These are phyloP conservation scores for Cheilosia impressa DNA, from an alignment of 2,888 invertebrate species.

Conservation along the genomic window DNA sequence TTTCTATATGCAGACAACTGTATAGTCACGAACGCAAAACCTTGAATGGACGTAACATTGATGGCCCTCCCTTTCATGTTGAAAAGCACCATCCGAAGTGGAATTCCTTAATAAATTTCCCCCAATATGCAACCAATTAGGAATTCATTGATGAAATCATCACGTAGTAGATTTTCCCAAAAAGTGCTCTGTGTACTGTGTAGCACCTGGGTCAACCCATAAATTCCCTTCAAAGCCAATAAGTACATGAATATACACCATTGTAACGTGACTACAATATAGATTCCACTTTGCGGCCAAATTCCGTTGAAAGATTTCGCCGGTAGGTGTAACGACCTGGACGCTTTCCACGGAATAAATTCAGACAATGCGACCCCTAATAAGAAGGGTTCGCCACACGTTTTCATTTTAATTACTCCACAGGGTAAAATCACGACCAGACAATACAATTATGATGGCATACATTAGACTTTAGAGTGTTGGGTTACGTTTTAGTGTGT, in stretches of 20 bases:
- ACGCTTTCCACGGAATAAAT: slow-evolving; percentile 10
- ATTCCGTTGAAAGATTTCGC: slow-evolving; percentile 17
- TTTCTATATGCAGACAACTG: not conserved
- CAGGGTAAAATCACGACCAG: slow-evolving; percentile 57
- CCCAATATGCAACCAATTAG: slow-evolving; percentile 21
- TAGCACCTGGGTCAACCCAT: slow-evolving; percentile 3
- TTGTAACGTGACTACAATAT: slow-evolving; percentile 54
- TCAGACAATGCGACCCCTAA: slow-evolving; percentile 31
- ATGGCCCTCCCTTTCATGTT: not conserved
- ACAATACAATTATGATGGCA: slow-evolving; percentile 51
- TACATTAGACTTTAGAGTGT: not conserved
- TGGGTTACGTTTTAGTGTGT: not conserved
- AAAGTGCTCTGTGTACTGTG: not conserved
- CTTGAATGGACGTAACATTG: slow-evolving; percentile 23
- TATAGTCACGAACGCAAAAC: slow-evolving; percentile 42
- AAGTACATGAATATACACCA: not conserved
- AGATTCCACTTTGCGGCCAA: slow-evolving; percentile 36
- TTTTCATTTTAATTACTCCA: slow-evolving; percentile 50
- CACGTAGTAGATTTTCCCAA: slow-evolving; percentile 27
- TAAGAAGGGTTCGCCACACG: slow-evolving; percentile 41
- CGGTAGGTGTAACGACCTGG: slow-evolving; percentile 47
- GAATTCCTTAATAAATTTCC: not conserved
- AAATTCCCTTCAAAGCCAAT: slow-evolving; percentile 14
- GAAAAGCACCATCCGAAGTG: not conserved
- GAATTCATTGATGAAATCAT: slow-evolving; percentile 25